Base-by-base conservation (phyloP, 1,140 invertebrate genomes). In the Diprion similis region DNA sequence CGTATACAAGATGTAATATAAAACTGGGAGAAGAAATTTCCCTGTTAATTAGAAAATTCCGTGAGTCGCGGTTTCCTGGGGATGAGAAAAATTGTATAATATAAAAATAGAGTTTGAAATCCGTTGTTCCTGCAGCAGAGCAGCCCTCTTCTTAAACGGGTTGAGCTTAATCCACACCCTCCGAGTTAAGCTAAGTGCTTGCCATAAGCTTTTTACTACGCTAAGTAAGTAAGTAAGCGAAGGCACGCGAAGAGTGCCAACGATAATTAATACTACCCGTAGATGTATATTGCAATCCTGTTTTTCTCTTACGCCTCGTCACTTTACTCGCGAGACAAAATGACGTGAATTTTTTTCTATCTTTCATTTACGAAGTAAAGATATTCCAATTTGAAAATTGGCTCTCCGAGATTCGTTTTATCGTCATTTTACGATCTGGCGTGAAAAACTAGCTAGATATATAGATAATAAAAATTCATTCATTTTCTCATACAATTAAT, bases 21-120 rank as follows among this genome's bases (percentile, higher is more conserved):
- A 13, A 59, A 71, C 75, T 65, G 64, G 66, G 72, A 78, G 77
- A 75, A 76, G 78, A 79, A 80, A 79, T 78, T 81, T 81, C 13
- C 77, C 76, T 71, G 68, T 75, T 82, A 82, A 82, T 82, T 82
- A 82, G 76, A 77, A 81, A 82, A 82, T 82, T 81, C 80, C 80
- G 6, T 6, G 0, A 59, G 51, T 17, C 11, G 51, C 51, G 11
- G 8, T 59, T 79, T 72, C 78, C 76, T 76, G 73, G 72, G 75
- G 72, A 74, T 71, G 66, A 66, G 67, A 71, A 79, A 76, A 70
- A 76, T 76, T 73, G 73, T 79, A 78, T 78, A 79, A 81, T 79
- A 78, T 78, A 78, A 81, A 81, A 81, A 79, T 81, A 77, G 79
- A 76, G 75, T 45, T 75, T 75, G 77, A 81, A 81, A 82, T 82